A percentile compares a stretch with the other conserved stretches of the same genome.
phyloP scores from a whole-genome alignment of 1,140 invertebrate genomes.

The Galleria mellonella region DNA sequence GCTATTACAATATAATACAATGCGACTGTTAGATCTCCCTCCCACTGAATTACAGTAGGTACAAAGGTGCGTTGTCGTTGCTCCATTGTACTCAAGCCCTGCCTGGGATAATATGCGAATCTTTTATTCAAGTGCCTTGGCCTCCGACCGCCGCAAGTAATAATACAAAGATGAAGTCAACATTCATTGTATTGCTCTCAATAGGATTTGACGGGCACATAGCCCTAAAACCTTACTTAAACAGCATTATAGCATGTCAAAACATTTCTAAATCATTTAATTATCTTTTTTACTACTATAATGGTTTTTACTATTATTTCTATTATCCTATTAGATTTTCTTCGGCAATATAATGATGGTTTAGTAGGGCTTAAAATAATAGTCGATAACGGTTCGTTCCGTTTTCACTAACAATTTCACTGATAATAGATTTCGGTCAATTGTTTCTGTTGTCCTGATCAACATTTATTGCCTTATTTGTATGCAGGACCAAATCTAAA shows the following conservation, averaged over 20 bases:
- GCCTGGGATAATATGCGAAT: constrained; percentile 63
- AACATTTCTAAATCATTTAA: too few species aligned
- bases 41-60: constrained; percentile 44
- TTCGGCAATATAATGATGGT: too few species aligned
- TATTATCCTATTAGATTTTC: too few species aligned
- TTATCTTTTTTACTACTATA: too few species aligned
- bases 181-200: constrained; percentile 60
- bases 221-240: too few species aligned
- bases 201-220: constrained; percentile 48
- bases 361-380: too few species aligned
- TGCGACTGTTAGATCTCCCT: constrained; percentile 30
- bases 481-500: constrained; percentile 48
- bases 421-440: constrained; percentile 44
- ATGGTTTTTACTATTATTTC: too few species aligned
- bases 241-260: too few species aligned
- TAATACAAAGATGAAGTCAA: constrained; percentile 61
- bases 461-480: constrained; percentile 56
- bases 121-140: constrained; percentile 70
- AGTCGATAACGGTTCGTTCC: neutral
- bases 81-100: constrained; percentile 48
- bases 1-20: constrained; percentile 36
- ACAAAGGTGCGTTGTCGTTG: constrained; percentile 41
- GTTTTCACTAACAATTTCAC: constrained; percentile 14
- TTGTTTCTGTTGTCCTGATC: constrained; percentile 51
- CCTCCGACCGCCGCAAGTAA: constrained; percentile 55